phyloP scores from a whole-genome alignment of 2,888 invertebrate species.

The Synanthedon vespiformis region DNA sequence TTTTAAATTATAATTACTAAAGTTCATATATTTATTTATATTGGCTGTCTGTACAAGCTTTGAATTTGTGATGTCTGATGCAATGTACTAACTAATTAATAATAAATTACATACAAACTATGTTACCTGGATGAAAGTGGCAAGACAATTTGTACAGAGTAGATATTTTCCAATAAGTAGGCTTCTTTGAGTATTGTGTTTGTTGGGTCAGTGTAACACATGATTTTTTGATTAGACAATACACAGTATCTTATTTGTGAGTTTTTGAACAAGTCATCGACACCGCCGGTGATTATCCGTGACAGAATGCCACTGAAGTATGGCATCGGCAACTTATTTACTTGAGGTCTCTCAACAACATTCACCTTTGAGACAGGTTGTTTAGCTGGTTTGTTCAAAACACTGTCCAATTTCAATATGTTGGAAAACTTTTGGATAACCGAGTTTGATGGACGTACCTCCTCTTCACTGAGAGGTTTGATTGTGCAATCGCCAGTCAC shows the following conservation, averaged over 20 bases:
- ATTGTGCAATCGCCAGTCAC: constrained; percentile 14
- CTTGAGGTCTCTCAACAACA: constrained; percentile 61
- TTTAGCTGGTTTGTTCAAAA: constrained; percentile 40
- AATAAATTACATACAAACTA: constrained; percentile 1
- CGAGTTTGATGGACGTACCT: constrained; percentile 29
- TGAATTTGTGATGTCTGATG: not conserved
- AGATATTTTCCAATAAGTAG: constrained; percentile 74
- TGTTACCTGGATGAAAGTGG: constrained; percentile 61
- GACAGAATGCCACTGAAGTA: constrained; percentile 74
- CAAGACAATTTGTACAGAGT: constrained; percentile 74
- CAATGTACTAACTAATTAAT: not conserved
- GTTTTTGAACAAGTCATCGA: constrained; percentile 81
- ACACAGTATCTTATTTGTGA: constrained; percentile 80
- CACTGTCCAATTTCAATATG: constrained; percentile 63
- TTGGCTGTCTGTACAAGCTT: not conserved
- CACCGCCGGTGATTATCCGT: constrained; percentile 70
- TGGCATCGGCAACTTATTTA: constrained; percentile 52
- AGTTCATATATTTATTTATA: not conserved
- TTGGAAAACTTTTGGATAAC: constrained; percentile 51
- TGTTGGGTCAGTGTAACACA: constrained; percentile 80
- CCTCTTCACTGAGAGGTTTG: constrained; percentile 20
- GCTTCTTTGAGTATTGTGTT: constrained; percentile 77
- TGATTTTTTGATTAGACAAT: constrained; percentile 77
- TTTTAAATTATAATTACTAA: not conserved
- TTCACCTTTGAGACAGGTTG: constrained; percentile 25